Evolutionary conservation across 2,113 vertebrate species (phyloP), one percentile per base, ranked within the genome.

Genomic region (Urocolius indicus): DNA sequence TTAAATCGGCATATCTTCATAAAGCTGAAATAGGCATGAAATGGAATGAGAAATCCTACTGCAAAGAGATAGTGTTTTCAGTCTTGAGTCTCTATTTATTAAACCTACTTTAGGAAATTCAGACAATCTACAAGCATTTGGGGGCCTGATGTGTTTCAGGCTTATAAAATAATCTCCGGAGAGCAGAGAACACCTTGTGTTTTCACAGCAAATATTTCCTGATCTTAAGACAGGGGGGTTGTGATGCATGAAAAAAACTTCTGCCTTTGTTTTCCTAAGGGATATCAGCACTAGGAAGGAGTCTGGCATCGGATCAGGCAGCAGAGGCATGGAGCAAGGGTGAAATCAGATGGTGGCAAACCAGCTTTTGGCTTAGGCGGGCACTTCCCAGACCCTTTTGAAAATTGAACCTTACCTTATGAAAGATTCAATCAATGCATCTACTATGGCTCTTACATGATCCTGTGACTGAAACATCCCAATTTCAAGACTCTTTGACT

Each of bases 41-140:
- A 93, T 26, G 15, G 90, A 95, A 94, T 90, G 76, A 96, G 84
- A 92, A 96, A 95, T 89, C 90, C 83, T 89, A 52, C 27, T 32
- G 77, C 90, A 96, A 94, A 92, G 54, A 94, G 69, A 36, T 32
- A 68, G 13, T 32, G 34, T 76, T 95, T 95, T 95, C 85, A 77
- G 57, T 59, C 88, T 43, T 65, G 65, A 90, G 54, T 84, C 86
- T 91, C 91, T 79, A 87, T 97, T 91, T 95, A 93, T 93, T 95
- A 95, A 94, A 74, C 16, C 48, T 92, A 45, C 90, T 86, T 80
- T 65, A 67, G 79, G 72, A 96, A 94, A 86, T 75, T 84, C 93
- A 86, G 49, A 32, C 72, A 88, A 95, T 57, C 90, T 89, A 84
- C 90, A 93, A 90, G 74, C n/a, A 41, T 61, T 90, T 86, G 13